Base-by-base conservation (phyloP, 2,888 invertebrate genomes). In the Stenotaenia linearis region DNA sequence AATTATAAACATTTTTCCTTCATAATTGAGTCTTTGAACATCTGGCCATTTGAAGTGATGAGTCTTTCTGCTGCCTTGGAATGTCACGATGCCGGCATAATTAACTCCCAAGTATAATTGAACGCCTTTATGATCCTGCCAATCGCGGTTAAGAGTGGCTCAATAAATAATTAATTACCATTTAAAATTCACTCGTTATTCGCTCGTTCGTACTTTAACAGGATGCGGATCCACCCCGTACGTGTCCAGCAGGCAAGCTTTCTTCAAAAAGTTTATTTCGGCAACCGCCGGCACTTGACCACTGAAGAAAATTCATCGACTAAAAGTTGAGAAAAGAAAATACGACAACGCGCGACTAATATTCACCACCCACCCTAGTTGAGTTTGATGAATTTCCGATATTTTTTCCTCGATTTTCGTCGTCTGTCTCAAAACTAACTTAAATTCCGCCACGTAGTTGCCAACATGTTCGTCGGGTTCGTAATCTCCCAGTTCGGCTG, bases 221-320 rank as follows among this genome's bases (percentile, higher is more conserved):
- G 96, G 95, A 89, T 98, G 97, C 10, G 98, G 98, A 88, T 98
- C 98, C 40, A 98, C 94, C 30, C 98, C 98, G 85, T 98, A 98
- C 0, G 98, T 97, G 86, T 98, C 98, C 80, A 98, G 89, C 82
- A 93, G 92, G 83, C 94, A 92, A 61, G 97, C 95, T 84, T 96
- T 93, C 87, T 93, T 93, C 84, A 98, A 90, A 87, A 98, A 98
- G 83, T 92, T 91, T 80, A 92, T 91, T 88, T 98, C 97, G 0
- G 96, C 93, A 84, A 94, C 93, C 79, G 93, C 91, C 1, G 95
- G 92, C 77, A 93, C 91, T 88, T 95, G 93, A 75, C 94, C 95
- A 82, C 94, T 88, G 83, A 5, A 84, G 82, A 37, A 81, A 80
- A 56, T 12, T 23, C 10, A 28, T 30, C 15, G 30, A 76, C 12